Percentiles rank a stretch among this genome's conserved stretches.
These are phyloP conservation scores for Conus ventricosus DNA, from an alignment of 1,140 invertebrate species.

Conservation along the genomic window DNA sequence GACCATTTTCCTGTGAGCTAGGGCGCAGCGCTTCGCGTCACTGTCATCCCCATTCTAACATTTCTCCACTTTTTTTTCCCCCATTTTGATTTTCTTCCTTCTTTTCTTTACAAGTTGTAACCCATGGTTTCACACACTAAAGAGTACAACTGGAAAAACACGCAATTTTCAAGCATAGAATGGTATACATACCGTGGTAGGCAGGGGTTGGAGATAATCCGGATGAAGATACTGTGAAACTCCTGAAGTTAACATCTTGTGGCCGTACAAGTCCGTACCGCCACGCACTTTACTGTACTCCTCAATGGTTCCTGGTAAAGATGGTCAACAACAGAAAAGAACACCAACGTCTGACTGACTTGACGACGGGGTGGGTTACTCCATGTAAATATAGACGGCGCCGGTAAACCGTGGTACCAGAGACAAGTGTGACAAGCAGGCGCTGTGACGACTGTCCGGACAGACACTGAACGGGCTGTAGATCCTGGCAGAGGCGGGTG, in stretches of 20 bases:
- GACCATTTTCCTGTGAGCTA: background rate
- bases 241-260: slow-evolving; percentile 65
- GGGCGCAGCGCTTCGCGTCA: background rate
- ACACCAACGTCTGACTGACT: background rate
- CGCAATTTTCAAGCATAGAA: too few species aligned
- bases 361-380: background rate
- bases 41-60: too few species aligned
- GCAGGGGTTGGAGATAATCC: slow-evolving; percentile 73
- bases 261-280: slow-evolving; percentile 17
- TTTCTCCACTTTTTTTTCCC: too few species aligned
- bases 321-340: background rate
- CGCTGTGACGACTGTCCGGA: background rate
- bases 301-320: background rate
- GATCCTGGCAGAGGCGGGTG: background rate
- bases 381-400: background rate
- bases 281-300: slow-evolving; percentile 7
- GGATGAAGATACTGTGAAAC: slow-evolving; percentile 72
- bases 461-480: background rate
- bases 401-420: background rate
- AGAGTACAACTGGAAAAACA: too few species aligned
- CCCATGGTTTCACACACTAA: too few species aligned
- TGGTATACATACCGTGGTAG: slow-evolving; percentile 69
- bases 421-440: background rate
- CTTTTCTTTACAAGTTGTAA: too few species aligned
- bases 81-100: too few species aligned